phyloP scores from a whole-genome alignment of 2,113 vertebrate species.

The Tachuris rubrigastra region DNA sequence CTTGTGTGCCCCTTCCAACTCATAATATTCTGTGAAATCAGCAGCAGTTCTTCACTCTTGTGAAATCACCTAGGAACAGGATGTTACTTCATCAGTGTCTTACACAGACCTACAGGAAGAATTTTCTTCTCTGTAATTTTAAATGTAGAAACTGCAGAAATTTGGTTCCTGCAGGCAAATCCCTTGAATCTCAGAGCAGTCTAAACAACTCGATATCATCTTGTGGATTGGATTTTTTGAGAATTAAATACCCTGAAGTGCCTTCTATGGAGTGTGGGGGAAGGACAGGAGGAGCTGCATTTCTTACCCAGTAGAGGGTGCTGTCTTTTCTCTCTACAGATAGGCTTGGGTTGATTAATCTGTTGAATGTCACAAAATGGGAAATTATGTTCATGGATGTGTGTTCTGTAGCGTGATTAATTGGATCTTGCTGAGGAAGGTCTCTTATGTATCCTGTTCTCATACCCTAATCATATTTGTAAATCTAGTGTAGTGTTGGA shows the following conservation, averaged over 20 bases:
- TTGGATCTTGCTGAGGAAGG: neutral
- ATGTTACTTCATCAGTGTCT: neutral
- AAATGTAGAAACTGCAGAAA: neutral
- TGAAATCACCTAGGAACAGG: neutral
- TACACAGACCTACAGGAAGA: neutral
- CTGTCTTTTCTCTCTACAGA: neutral
- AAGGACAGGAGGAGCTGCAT: neutral
- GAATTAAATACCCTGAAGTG: neutral
- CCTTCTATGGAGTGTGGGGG: neutral
- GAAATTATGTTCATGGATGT: neutral
- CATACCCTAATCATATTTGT: constrained; percentile 5
- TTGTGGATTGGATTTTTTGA: neutral
- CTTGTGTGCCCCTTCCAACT: neutral
- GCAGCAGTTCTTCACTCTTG: neutral
- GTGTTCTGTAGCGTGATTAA: neutral
- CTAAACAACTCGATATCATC: neutral
- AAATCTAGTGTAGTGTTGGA: neutral
- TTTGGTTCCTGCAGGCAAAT: neutral
- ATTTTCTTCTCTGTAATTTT: neutral
- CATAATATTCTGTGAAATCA: neutral
- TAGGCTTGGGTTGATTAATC: neutral
- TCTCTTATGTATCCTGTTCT: neutral
- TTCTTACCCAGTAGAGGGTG: constrained; percentile 25
- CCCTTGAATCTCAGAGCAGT: neutral
- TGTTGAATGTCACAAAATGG: neutral